Evolutionary conservation across 2,888 invertebrate species (phyloP).

Genomic region (Calephelis perditalis): DNA sequence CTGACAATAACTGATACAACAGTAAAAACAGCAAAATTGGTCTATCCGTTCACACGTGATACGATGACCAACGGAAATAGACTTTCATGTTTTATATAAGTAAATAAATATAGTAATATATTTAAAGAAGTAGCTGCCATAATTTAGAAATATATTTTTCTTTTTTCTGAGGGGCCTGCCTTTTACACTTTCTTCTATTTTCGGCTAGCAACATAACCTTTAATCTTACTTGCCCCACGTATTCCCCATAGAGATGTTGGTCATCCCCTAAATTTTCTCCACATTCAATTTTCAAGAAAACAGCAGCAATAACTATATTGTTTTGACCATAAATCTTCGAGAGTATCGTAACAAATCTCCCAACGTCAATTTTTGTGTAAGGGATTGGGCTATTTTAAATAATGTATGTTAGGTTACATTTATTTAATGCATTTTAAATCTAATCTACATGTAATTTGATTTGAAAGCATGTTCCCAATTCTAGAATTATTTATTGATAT

Average conservation of each 20-base stretch:
- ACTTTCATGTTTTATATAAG: no score
- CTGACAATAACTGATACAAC: no score
- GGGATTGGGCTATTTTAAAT: constrained; percentile 5
- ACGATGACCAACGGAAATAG: no score
- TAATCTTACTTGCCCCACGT: constrained; percentile 14
- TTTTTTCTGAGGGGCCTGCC: neutral
- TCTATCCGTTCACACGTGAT: no score
- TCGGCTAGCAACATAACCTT: neutral
- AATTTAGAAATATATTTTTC: no score
- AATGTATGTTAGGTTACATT: neutral
- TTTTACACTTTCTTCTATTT: neutral
- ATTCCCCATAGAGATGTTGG: constrained; percentile 29
- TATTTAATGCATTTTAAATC: constrained; percentile 1
- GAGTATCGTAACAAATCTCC: constrained; percentile 55
- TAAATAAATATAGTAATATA: no score
- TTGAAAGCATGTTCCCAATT: no score
- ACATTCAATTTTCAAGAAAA: constrained; percentile 55
- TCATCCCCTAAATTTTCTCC: constrained; percentile 46
- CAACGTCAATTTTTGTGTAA: constrained; percentile 37
- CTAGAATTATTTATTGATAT: no score
- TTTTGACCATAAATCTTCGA: constrained; percentile 49
- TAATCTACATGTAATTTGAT: neutral
- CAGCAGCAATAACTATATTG: constrained; percentile 41
- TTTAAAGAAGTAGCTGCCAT: no score
- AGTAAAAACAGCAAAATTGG: no score